Base-by-base conservation (phyloP, 2,113 vertebrate species). In the Cyanocitta stelleri region DNA sequence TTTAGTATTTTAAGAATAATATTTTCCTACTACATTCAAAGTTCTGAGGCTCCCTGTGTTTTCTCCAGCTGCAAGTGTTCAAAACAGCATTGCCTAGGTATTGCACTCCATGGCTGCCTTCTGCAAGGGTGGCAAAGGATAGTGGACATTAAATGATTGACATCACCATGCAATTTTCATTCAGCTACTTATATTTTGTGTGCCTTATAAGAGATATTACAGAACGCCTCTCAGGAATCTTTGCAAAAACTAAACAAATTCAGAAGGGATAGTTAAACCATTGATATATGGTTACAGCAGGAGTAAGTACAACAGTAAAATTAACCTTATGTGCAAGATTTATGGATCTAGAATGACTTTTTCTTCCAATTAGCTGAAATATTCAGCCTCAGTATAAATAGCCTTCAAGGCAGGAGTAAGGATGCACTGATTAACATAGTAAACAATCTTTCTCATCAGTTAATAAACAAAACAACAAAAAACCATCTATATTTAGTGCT, bases 331-430 rank as follows among this genome's bases (percentile, higher is more conserved):
- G 89, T 91, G 29, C n/a, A 95, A 94, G 94, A 96, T 95, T 93
- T 97, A 92, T 92, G 71, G 85, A 73, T 61, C 39, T 75, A 61
- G 37, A 27, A 95, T 78, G 71, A 76, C 51, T 95, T 63, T 19
- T 51, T 91, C 84, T 55, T 94, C 79, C 88, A 97, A 91, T 96
- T 94, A 96, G 61, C 58, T 92, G 61, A 96, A 90, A 97, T 96
- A 96, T 85, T 97, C 89, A 85, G 15, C 46, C 54, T 76, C 69
- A 61, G 19, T 96, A 92, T 88, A 92, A 97, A 97, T 85, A 90
- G 80, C 71, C 67, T 97, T 97, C 86, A 96, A 76, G 58, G 77
- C 43, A 96, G 43, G 80, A 93, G 71, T 71, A 85, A 92, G 35
- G 52, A 92, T 87, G 33, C 23, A 35, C 73, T 95, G 91, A 96